Base-by-base conservation (phyloP, 2,888 invertebrate species). In the Scelioninae gen. 2 region DNA sequence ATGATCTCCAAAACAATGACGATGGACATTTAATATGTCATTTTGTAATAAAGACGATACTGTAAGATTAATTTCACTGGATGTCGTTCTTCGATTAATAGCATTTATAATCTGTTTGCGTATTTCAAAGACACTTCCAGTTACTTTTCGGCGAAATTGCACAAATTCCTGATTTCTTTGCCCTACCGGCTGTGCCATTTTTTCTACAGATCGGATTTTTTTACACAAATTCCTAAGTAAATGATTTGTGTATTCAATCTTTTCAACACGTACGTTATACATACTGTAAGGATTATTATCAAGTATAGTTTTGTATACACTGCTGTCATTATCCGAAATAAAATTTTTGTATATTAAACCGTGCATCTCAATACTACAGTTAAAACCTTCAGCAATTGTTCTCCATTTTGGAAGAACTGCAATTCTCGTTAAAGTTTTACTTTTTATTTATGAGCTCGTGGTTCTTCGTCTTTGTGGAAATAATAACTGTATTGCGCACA, bases 261-360 rank as follows among this genome's bases (percentile, higher is more conserved):
- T 57, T 76, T 58, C 19, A 0, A 68, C 60, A 0, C 5, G 37
- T 11, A 74, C n/a, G 1, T 37, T 13, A 2, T 41, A 13, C 1
- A 35, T 33, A 1, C 1, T 73, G 71, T 84, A 82, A 2, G 79
- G 75, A 18, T 77, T 67, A 13, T 52, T 50, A 70, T 81, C 76
- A 22, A 69, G n/a, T 4, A 83, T 76, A 75, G 76, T 76, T 43
- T 77, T 76, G 33, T 78, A 82, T 1, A 84, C 83, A 10, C 79
- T 82, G 10, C 81, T 79, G 67, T 85, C 85, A 7, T 84, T 84
- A 11, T 77, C 76, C 0, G 64, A 65, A n/a, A 76, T 67, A 13
- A 64, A n/a, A 25, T n/a, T 50, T 55, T 68, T 64, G 31, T 75
- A 77, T 9, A 77, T 77, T 9, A 77, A 16, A 2, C 68, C 68